Evolutionary conservation across 2,888 invertebrate species (phyloP).

Genomic region (Camptogramma bilineatum): DNA sequence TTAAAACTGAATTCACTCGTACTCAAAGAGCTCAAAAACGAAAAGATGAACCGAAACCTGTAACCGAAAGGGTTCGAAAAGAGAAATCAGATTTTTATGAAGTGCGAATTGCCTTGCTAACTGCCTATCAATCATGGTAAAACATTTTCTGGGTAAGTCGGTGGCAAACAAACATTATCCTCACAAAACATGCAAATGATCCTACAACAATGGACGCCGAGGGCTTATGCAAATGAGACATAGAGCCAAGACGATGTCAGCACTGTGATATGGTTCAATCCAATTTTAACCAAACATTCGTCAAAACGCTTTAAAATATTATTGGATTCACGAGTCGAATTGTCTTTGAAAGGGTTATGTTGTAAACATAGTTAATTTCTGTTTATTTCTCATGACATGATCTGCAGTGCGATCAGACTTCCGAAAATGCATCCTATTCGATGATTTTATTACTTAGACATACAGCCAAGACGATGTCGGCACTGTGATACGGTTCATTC

Average conservation of each 20-base stretch:
- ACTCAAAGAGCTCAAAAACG: neutral
- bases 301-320: constrained; percentile 41
- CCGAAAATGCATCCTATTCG: no score
- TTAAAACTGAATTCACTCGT: no score
- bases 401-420: no score
- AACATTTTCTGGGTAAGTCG: constrained; percentile 66
- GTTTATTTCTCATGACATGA: neutral
- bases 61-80: constrained; percentile 26
- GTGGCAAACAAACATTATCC: constrained; percentile 68
- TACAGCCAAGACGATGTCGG: constrained; percentile 53
- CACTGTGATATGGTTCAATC: constrained; percentile 83
- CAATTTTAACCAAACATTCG: constrained; percentile 79
- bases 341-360: constrained; percentile 13
- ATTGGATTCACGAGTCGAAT: neutral
- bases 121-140: constrained; percentile 71
- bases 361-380: neutral
- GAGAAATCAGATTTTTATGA: constrained; percentile 53
- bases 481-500: constrained; percentile 82
- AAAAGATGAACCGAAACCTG: neutral
- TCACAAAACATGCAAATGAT: constrained; percentile 66
- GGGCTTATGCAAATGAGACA: constrained; percentile 68
- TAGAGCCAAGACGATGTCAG: constrained; percentile 53
- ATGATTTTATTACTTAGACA: no score
- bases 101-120: constrained; percentile 63
- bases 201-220: constrained; percentile 47